Conservation (phyloP, 1,140 invertebrate genomes). For the Scaptomyza montana region DNA sequence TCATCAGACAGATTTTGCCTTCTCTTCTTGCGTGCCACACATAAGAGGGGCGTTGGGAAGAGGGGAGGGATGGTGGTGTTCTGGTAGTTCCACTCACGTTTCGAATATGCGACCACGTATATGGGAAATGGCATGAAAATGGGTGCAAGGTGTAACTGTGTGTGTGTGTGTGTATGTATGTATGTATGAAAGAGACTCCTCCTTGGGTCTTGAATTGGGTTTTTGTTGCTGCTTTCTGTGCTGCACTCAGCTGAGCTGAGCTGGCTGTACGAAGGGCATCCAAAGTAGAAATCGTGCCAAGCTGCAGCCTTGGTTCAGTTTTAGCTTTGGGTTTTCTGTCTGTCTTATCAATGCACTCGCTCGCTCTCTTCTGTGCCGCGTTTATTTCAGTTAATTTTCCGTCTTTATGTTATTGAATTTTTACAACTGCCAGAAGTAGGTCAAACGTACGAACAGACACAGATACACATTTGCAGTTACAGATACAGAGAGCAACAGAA, state of each 20-base stretch:
- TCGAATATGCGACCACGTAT: conserved; percentile 53
- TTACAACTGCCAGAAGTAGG: conserved; percentile 73
- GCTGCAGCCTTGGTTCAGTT: conserved; percentile 62
- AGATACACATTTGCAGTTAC: conserved; percentile 9
- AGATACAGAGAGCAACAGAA: conserved; percentile 4
- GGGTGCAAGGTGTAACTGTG: conserved; percentile 53
- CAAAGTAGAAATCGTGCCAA: conserved; percentile 71
- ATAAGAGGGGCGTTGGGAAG: no score
- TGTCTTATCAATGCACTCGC: conserved; percentile 63
- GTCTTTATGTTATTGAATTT: conserved; percentile 75
- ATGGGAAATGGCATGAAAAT: conserved; percentile 77
- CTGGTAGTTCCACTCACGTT: conserved; percentile 57
- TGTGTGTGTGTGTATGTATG: conserved; percentile 12
- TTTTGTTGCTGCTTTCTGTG: background rate
- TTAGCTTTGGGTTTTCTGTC: conserved; percentile 28
- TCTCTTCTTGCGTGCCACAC: conserved; percentile 14
- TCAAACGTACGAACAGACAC: conserved; percentile 27
- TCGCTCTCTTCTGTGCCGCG: conserved; percentile 53
- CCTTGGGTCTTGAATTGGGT: conserved; percentile 46
- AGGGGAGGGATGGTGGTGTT: background rate
- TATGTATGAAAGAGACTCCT: conserved; percentile 34
- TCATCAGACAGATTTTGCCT: conserved; percentile 20
- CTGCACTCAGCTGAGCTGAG: background rate
- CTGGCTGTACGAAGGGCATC: conserved; percentile 57
- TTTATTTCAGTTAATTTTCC: conserved; percentile 77